Base-by-base conservation (phyloP, 2,113 vertebrate genomes). In the Tringa solitaria region DNA sequence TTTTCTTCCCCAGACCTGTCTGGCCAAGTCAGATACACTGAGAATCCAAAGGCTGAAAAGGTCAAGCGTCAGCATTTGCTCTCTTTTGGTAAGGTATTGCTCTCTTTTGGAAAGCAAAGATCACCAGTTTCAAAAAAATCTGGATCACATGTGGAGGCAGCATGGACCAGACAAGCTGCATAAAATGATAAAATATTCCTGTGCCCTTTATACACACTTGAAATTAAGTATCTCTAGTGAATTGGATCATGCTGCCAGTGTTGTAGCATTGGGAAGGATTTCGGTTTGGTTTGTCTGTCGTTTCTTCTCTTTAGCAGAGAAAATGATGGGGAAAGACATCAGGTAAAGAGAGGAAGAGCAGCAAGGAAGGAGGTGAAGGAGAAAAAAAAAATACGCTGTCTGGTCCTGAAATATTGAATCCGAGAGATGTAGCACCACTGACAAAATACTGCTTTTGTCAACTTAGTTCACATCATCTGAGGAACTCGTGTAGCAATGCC, bases 361-460 rank as follows among this genome's bases (percentile, higher is more conserved):
- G 73, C 17, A 14, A 54, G 81, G 46, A 67, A 20, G 19, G 78
- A 63, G 50, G 37, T 5, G 39, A 93, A 14, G 32, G 21, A 54
- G 20, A 6, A 9, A 22, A 81, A 48, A 45, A 33, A 18, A 57
- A 39, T 4, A 19, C 11, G 2, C 41, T 50, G 59, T 8, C 80
- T 89, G 48, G 33, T 67, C 76, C 77, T 94, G 77, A 91, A 93
- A 84, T 93, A 69, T 6, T 67, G 77, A 95, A 78, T 63, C 60
- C 8, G 6, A 69, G 77, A 75, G 91, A 72, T 53, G 95, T 5
- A 72, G 77, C 81, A 84, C 21, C 57, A 2, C 87, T 61, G 93
- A 94, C 86, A 87, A 96, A 91, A 95, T 6, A 5, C 84, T 48
- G 89, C 94, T 96, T 96, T 96, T 97, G 95, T 97, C 96, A 96